Evolutionary conservation across 2,113 vertebrate species (phyloP), one percentile per base, ranked within the genome.

Genomic region (Chaetura pelagica): DNA sequence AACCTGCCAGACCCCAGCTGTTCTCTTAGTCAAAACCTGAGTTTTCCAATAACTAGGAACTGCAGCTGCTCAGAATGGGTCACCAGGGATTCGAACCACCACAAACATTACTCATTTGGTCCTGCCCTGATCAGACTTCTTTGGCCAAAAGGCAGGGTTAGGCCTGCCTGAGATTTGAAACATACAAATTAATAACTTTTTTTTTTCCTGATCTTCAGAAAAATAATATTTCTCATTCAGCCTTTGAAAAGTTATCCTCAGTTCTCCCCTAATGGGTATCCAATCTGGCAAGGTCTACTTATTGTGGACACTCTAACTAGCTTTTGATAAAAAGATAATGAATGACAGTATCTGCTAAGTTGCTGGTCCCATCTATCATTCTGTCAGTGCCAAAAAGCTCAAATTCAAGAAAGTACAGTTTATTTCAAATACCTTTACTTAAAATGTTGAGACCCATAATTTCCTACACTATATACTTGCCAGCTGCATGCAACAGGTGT

Each of bases 121-220:
- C 97, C 94, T 94, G 95, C 96, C 96, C 97, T 94, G 64, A 94
- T 87, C 89, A 90, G 79, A 66, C 78, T 49, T 64, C 75, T 71
- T 54, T n/a, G 38, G 95, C 96, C 96, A 95, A 96, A 94, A 97
- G 76, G 83, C 96, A 96, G 88, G 46, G 94, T 96, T 95, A 96
- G 84, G 87, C 78, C 92, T 93, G 94, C 78, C 79, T 94, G 80
- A 92, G 61, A 87, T 89, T 87, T 61, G 74, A 87, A 59, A 94
- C 74, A 54, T 17, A 91, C 14, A 84, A 80, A 54, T 38, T 52
- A 72, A 86, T 59, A 55, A 16, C 15, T 27, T 35, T 7, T 34
- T 79, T 44, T 10, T 26, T n/a, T 5, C 19, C 8, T 7, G 10
- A 38, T 84, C 38, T 34, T 73, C 67, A 68, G 30, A 92, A 48